Base-by-base conservation (phyloP, 2,888 invertebrate genomes). In the Julus scanicus region DNA sequence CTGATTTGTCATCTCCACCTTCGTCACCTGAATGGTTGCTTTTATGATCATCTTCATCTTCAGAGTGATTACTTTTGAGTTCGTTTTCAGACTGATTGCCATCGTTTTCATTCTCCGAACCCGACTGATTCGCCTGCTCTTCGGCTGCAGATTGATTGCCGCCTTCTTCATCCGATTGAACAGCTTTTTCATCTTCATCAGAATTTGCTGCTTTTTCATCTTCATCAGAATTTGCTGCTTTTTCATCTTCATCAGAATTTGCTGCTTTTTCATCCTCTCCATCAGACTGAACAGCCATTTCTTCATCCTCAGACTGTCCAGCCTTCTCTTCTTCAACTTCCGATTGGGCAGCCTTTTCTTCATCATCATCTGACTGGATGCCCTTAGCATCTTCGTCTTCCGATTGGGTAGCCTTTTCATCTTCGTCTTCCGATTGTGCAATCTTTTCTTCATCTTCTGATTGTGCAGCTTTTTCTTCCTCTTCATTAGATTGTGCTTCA, bases 391-490 rank as follows among this genome's bases (percentile, higher is more conserved):
- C 84, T 15, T 84, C 84, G 20, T 13, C 48, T n/a, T 84, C 88
- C 9, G 88, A 84, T n/a, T 84, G 40, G 15, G 8, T 20, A 40
- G 48, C 84, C 20, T 84, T 17, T 84, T 83, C 39, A 84, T 88
- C 88, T 44, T 80, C 84, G n/a, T 83, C 87, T 15, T 88, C 88
- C 1, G 88, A 84, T 11, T 39, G 49, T 15, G 11, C 86, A 29
- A 20, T 57, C 11, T 84, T 29, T 48, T 88, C 88, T 11, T 57
- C 88, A 8, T 71, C 83, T 9, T 87, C 88, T 4, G 88, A 88
- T 40, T 88, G 57, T 3, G n/a, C 71, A 86, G 40, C 88, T 48
- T 39, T 48, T 44, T 29, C 29, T 29, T 57, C 84, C 1, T 63
- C 88, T 20, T 86, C 88, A 1, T 48, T 17, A 20, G 57, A 40